Evolutionary conservation across 2,113 vertebrate species (phyloP).

Genomic region (Antennarius striatus): DNA sequence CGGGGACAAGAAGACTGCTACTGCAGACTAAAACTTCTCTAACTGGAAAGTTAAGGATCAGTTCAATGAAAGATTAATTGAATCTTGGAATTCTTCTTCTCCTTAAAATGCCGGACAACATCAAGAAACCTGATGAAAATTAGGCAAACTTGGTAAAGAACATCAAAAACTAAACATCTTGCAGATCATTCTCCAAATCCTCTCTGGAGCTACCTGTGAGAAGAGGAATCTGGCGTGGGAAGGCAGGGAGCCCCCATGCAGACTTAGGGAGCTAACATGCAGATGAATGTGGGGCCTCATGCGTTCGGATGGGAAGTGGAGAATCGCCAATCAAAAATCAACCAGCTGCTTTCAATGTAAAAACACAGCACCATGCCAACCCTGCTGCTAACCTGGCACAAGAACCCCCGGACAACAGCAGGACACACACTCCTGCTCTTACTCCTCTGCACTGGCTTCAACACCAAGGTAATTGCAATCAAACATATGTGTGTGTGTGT

Average conservation of each 20-base stretch:
- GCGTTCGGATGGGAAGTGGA: slow-evolving; percentile 40
- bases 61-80: not conserved
- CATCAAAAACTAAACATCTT: too few relatives aligned
- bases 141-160: too few relatives aligned
- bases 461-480: slow-evolving; percentile 62
- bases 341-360: slow-evolving; percentile 49
- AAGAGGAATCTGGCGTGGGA: not conserved
- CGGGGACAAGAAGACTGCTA: slow-evolving; percentile 2
- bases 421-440: slow-evolving; percentile 31
- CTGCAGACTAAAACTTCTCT: slow-evolving; percentile 1
- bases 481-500: too few relatives aligned
- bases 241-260: not conserved
- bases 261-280: not conserved
- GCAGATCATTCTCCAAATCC: too few relatives aligned
- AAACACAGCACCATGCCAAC: slow-evolving; percentile 59
- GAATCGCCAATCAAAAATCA: slow-evolving; percentile 13
- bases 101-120: not conserved
- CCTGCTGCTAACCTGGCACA: slow-evolving; percentile 41
- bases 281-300: slow-evolving; percentile 29
- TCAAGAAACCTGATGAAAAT: not conserved
- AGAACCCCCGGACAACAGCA: slow-evolving; percentile 22
- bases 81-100: not conserved
- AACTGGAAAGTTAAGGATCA: not conserved
- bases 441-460: slow-evolving; percentile 45
- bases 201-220: too few relatives aligned